Percentiles rank a stretch among this genome's conserved stretches.
Conservation (phyloP, 1,140 invertebrate genomes). For the Drosophila eugracilis region DNA sequence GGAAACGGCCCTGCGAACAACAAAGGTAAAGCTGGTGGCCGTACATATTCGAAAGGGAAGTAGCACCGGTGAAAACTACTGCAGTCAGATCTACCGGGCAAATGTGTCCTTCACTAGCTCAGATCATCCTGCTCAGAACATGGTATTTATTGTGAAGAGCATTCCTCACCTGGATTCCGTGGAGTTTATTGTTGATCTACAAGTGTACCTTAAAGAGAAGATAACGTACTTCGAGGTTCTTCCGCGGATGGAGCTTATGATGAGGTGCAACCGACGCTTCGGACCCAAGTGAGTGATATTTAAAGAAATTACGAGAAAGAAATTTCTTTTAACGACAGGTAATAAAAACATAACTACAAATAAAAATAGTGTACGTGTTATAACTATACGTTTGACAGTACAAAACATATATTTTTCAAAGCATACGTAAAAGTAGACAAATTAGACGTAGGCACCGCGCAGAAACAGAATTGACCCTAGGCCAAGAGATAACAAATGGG, state of each 20-base stretch:
- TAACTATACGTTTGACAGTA: no score
- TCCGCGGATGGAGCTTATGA: conserved; percentile 67
- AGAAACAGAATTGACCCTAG: no score
- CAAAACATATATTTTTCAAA: no score
- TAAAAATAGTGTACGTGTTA: no score
- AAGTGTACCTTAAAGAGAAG: conserved; percentile 75
- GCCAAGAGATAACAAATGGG: no score
- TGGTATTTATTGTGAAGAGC: conserved; percentile 69
- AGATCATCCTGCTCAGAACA: conserved; percentile 16
- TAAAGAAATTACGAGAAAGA: background rate
- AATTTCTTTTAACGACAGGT: no score
- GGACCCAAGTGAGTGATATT: conserved; percentile 63
- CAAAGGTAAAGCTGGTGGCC: conserved; percentile 22
- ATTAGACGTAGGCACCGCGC: no score
- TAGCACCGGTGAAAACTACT: conserved; percentile 75
- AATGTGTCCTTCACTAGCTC: conserved; percentile 1
- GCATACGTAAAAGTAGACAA: no score
- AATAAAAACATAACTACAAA: no score
- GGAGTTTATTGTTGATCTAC: conserved; percentile 67
- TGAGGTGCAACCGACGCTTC: conserved; percentile 58
- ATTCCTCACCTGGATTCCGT: conserved; percentile 55
- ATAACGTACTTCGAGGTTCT: conserved; percentile 65
- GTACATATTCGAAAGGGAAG: conserved; percentile 66
- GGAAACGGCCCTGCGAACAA: conserved; percentile 64
- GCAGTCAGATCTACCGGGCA: conserved; percentile 70